Percentiles rank a stretch among this genome's conserved stretches.
These are phyloP conservation scores for Hemitrygon akajei DNA, from an alignment of 2,797 vertebrate genomes.

Conservation along the genomic window DNA sequence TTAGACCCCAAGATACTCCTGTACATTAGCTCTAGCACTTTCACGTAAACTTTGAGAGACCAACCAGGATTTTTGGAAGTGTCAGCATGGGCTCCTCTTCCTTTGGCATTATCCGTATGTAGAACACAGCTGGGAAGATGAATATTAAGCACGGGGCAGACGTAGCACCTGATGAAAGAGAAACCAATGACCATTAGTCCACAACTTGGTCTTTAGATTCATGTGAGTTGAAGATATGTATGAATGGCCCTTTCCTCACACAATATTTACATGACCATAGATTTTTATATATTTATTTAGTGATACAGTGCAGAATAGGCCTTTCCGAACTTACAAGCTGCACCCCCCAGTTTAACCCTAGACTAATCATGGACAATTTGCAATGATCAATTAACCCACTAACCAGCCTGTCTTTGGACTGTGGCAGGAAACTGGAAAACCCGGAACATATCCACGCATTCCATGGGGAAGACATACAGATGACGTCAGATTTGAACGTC, in stretches of 20 bases:
- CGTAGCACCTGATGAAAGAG: constrained; percentile 72
- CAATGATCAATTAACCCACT: too few relatives aligned
- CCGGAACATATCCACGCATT: too few relatives aligned
- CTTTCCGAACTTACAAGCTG: too few relatives aligned
- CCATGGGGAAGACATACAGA: too few relatives aligned
- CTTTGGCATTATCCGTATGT: constrained; percentile 88
- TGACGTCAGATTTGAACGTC: too few relatives aligned
- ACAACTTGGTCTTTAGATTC: neutral
- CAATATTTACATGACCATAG: neutral
- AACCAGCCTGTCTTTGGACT: too few relatives aligned
- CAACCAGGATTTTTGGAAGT: constrained; percentile 81
- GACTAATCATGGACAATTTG: too few relatives aligned
- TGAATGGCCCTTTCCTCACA: neutral
- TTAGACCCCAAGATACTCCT: too few relatives aligned
- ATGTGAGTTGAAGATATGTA: neutral
- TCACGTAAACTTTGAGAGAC: constrained; percentile 38
- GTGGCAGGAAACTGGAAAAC: too few relatives aligned
- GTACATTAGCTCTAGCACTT: neutral
- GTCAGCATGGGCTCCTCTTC: constrained; percentile 84
- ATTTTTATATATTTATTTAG: neutral
- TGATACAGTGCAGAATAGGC: too few relatives aligned
- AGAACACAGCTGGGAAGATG: constrained; percentile 95
- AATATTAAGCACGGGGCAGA: constrained; percentile 97
- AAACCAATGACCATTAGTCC: neutral
- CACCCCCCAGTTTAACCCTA: too few relatives aligned